These are phyloP conservation scores for Gnathonemus longibarbis DNA, from an alignment of 2,113 vertebrate species.

Conservation along the genomic window DNA sequence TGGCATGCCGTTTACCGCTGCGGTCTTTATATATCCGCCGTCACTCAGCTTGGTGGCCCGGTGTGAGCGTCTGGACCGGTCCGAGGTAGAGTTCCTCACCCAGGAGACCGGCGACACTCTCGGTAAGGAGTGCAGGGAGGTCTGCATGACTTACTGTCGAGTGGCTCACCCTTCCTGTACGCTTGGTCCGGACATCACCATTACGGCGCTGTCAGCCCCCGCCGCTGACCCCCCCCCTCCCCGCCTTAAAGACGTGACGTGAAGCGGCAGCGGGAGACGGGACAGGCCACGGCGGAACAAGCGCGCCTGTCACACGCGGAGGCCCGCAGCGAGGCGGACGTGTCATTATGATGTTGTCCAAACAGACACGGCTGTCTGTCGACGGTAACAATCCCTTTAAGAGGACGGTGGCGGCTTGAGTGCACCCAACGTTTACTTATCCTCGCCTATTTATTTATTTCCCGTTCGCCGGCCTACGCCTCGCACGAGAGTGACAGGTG, in stretches of 20 bases:
- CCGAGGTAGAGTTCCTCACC: background rate
- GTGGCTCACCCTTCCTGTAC: background rate
- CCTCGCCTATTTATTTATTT: constrained; percentile 42
- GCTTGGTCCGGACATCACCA: constrained; percentile 21
- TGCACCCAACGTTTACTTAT: constrained; percentile 6
- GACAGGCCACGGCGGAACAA: constrained; percentile 13
- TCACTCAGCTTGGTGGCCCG: background rate
- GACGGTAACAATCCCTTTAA: constrained; percentile 43
- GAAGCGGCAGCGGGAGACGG: constrained; percentile 20
- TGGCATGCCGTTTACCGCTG: background rate
- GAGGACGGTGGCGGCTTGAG: constrained; percentile 32
- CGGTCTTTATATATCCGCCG: background rate
- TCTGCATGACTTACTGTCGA: background rate
- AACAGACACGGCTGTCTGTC: constrained; percentile 55
- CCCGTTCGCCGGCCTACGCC: constrained; percentile 13
- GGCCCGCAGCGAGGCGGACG: constrained; percentile 43
- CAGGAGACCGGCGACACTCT: background rate
- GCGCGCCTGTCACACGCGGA: constrained; percentile 46
- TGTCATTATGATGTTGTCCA: constrained; percentile 54
- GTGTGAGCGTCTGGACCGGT: background rate
- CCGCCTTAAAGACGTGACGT: constrained; percentile 49
- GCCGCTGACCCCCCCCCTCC: constrained; percentile 38
- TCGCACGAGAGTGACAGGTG: constrained; percentile 11
- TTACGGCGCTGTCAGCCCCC: constrained; percentile 53
- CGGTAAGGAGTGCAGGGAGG: background rate